Evolutionary conservation across 1,140 invertebrate species (phyloP).

Genomic region (Onthophagus taurus): DNA sequence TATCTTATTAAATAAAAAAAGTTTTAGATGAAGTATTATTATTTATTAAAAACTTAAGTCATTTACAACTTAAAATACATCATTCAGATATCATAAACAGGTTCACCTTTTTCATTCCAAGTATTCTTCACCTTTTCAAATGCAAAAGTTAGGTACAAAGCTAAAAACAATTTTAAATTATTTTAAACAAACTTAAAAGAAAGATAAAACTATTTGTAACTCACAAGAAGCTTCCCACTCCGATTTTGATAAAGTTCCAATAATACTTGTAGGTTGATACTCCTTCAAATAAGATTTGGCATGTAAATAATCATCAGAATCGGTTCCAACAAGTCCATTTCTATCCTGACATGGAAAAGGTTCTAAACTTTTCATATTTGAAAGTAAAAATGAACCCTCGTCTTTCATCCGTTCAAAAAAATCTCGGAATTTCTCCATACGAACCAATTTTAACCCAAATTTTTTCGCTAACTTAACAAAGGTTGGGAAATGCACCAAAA

Average conservation of each 20-base stretch:
- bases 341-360: slow-evolving; percentile 51
- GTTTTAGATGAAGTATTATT: no score
- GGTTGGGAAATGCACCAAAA: slow-evolving; percentile 87
- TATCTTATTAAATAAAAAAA: no score
- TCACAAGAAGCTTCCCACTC: slow-evolving; percentile 93
- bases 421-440: slow-evolving; percentile 66
- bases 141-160: slow-evolving; percentile 74
- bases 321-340: slow-evolving; percentile 46
- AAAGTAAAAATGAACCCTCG: slow-evolving; percentile 54
- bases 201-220: slow-evolving; percentile 30
- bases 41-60: no score
- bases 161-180: slow-evolving; percentile 47
- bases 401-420: slow-evolving; percentile 63
- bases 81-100: slow-evolving; percentile 38
- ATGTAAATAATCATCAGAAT: slow-evolving; percentile 62
- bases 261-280: slow-evolving; percentile 38
- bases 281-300: slow-evolving; percentile 50
- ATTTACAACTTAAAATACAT: no score
- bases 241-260: slow-evolving; percentile 75
- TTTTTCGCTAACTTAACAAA: slow-evolving; percentile 75
- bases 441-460: slow-evolving; percentile 69
- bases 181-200: slow-evolving; percentile 1
- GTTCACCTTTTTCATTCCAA: slow-evolving; percentile 52
- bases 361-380: slow-evolving; percentile 67
- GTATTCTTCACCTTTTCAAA: slow-evolving; percentile 68